Evolutionary conservation across 2,113 vertebrate species (phyloP), one percentile per base, ranked within the genome.

Genomic region (Sarotherodon lohbergeri): DNA sequence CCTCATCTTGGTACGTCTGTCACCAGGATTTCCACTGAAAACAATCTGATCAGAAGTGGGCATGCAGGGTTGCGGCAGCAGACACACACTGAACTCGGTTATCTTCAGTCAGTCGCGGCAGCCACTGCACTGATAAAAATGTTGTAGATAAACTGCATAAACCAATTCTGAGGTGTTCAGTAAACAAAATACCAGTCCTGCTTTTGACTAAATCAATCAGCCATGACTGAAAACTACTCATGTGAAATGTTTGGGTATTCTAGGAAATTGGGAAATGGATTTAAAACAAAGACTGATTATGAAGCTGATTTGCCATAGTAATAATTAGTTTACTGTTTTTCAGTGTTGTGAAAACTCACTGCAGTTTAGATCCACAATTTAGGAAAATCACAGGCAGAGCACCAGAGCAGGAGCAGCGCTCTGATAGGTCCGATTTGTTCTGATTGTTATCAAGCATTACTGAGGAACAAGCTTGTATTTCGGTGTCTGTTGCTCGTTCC

Each of bases 351-450:
- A 48, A 76, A 76, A 76, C 24, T 48, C 7, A 27, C 13, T 76
- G 5, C 22, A 29, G 43, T 48, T 76, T 48, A 76, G 8, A 76
- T 5, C 14, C 16, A 50, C 71, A 7, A 50, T 48, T 43, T 76
- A 19, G 43, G 10, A 78, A 78, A 7, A 78, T 78, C 71, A 50
- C 71, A 50, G 71, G 24, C 46, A 63, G 59, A 4, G 32, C 17
- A 76, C 6, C 71, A 50, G 43, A 76, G 43, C 4, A 34, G 27
- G 16, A 52, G 24, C 10, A 32, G 46, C 2, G 1, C 27, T 52
- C 68, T 85, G 59, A 88, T 76, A 63, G 32, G 29, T 85, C 12
- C 9, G 34, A 90, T 88, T 90, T 84, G 86, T 83, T 90, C 86
- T 88, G 92, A 34, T 34, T 32, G 46, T 52, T 52, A 90, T 84